A percentile compares a stretch with the other conserved stretches of the same genome.
Evolutionary conservation across 1,140 invertebrate genomes (phyloP).

Genomic region (Harpegnathos saltator): DNA sequence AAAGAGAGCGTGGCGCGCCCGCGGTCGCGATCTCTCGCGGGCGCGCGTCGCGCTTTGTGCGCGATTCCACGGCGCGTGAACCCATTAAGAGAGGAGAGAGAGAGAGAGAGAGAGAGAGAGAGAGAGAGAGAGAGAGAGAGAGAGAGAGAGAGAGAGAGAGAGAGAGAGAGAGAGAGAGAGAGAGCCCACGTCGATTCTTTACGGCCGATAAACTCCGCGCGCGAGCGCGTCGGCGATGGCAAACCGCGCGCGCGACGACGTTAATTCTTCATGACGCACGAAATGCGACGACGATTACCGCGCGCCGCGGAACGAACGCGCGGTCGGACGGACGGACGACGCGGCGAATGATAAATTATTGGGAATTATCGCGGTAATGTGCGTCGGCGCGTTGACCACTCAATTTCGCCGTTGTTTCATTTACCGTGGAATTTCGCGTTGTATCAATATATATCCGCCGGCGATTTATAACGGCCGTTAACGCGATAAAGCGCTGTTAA

Average conservation of each 20-base stretch:
- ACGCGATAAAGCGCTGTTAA: slow-evolving; percentile 61
- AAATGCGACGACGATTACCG: slow-evolving; percentile 43
- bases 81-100: slow-evolving; percentile 69
- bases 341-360: slow-evolving; percentile 59
- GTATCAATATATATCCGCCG: slow-evolving; percentile 56
- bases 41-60: slow-evolving; percentile 53
- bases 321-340: too few relatives aligned
- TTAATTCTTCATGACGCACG: slow-evolving; percentile 53
- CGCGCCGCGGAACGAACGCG: slow-evolving; percentile 21
- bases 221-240: slow-evolving; percentile 7
- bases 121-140: too few relatives aligned
- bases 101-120: too few relatives aligned
- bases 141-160: too few relatives aligned
- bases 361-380: slow-evolving; percentile 59
- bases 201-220: slow-evolving; percentile 49
- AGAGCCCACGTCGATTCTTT: slow-evolving; percentile 59
- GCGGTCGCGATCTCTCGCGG: slow-evolving; percentile 46
- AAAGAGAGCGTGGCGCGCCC: slow-evolving; percentile 72
- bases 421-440: slow-evolving; percentile 58
- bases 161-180: too few relatives aligned
- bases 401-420: slow-evolving; percentile 61
- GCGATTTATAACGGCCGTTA: slow-evolving; percentile 56
- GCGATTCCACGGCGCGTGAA: slow-evolving; percentile 68
- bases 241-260: slow-evolving; percentile 46
- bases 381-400: slow-evolving; percentile 60